A percentile compares a stretch with the other conserved stretches of the same genome.
phyloP scores from a whole-genome alignment of 2,113 vertebrate species.

The Vulpes lagopus region DNA sequence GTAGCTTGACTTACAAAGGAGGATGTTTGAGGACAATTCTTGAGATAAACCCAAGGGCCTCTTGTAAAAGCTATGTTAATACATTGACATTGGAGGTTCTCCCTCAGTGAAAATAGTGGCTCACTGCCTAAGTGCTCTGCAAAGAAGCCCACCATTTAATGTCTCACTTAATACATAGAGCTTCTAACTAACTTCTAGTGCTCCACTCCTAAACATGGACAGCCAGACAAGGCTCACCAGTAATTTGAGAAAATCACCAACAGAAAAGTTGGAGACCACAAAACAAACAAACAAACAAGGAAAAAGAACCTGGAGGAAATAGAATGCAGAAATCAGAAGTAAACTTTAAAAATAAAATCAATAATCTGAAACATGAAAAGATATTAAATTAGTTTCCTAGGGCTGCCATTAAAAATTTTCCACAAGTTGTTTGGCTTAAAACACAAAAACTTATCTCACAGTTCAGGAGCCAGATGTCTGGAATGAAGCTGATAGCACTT shows the following conservation, averaged over 20 bases:
- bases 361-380: not conserved
- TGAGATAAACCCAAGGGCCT: constrained; percentile 1
- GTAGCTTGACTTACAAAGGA: not conserved
- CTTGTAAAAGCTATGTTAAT: not conserved
- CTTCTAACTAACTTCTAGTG: not conserved
- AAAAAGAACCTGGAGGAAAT: not conserved
- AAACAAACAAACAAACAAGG: not conserved
- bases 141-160: not conserved
- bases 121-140: not conserved
- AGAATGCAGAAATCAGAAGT: not conserved
- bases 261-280: not conserved
- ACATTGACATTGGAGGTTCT: not conserved
- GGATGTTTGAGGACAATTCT: not conserved
- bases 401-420: not conserved
- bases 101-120: not conserved
- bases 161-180: not conserved
- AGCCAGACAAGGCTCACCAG: not conserved
- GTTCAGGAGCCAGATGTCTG: not conserved
- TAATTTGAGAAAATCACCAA: not conserved
- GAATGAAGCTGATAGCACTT: not conserved
- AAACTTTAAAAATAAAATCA: not conserved
- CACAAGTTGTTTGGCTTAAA: not conserved
- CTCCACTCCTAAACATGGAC: not conserved
- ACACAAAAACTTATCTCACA: not conserved
- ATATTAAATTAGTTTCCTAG: not conserved